These are phyloP conservation scores for Ryuthela nishihirai DNA, from an alignment of 2,888 invertebrate species.

Conservation along the genomic window DNA sequence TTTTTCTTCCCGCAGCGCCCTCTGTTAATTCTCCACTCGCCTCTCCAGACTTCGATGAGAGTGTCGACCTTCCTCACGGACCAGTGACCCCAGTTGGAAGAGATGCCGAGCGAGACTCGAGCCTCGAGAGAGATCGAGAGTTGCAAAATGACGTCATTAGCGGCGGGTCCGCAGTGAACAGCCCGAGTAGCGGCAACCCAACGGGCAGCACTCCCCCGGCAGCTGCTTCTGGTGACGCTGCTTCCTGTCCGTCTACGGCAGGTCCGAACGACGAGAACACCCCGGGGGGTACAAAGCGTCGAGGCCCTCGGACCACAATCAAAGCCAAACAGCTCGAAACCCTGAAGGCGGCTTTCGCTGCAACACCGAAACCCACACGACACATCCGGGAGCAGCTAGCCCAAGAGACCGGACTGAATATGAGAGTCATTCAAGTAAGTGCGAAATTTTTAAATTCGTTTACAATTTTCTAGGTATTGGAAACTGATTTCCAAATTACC, in stretches of 20 bases:
- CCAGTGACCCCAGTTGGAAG: slow-evolving; percentile 2
- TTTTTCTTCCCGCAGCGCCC: too few relatives aligned
- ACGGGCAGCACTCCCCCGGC: slow-evolving; percentile 1
- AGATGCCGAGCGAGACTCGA: slow-evolving; percentile 6
- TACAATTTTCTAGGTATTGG: too few relatives aligned
- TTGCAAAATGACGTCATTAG: too few relatives aligned
- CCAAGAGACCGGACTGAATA: slow-evolving; percentile 96
- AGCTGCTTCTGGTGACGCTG: too few relatives aligned
- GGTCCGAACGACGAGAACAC: slow-evolving; percentile 24
- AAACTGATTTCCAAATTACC: too few relatives aligned
- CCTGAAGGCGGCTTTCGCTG: slow-evolving; percentile 95
- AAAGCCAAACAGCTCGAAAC: slow-evolving; percentile 99
- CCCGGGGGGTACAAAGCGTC: slow-evolving; percentile 79
- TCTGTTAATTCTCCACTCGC: slow-evolving; percentile 18
- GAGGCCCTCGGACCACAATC: slow-evolving; percentile 97
- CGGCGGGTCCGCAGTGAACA: slow-evolving; percentile 28
- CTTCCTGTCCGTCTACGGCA: neutral
- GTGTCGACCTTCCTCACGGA: too few relatives aligned
- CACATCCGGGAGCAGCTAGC: slow-evolving; percentile 99
- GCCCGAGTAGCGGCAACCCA: slow-evolving; percentile 6
- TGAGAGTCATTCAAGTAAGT: slow-evolving; percentile 98
- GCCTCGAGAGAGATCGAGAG: slow-evolving; percentile 21
- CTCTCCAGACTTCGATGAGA: slow-evolving; percentile 26
- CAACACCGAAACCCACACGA: slow-evolving; percentile 98
- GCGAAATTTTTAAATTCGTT: too few relatives aligned